phyloP scores from a whole-genome alignment of 2,113 vertebrate species.

The Pelecanoides urinatrix region DNA sequence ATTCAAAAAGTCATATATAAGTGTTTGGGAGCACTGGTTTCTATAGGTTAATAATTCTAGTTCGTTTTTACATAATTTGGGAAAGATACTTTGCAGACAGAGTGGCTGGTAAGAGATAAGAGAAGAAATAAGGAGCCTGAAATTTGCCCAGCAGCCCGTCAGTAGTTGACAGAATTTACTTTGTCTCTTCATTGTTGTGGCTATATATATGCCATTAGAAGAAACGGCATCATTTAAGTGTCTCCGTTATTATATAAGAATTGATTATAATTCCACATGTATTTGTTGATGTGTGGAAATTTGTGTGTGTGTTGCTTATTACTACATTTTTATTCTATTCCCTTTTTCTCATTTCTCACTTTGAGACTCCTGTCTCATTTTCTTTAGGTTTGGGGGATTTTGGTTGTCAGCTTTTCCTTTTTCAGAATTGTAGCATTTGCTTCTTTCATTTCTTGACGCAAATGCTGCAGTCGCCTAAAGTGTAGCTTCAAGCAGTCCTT shows the following conservation, averaged over 20 bases:
- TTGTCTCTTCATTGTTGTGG: background rate
- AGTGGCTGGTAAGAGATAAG: background rate
- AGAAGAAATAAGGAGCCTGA: background rate
- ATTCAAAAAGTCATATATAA: background rate
- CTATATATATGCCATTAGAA: background rate
- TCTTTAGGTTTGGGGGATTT: background rate
- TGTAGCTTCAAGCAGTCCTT: slow-evolving; percentile 6
- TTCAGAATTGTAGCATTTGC: background rate
- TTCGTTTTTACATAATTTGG: background rate
- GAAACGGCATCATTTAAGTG: background rate
- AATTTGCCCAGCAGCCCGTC: background rate
- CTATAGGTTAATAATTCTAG: background rate
- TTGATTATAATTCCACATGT: background rate
- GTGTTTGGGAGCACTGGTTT: background rate
- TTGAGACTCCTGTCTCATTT: background rate
- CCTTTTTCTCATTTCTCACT: background rate
- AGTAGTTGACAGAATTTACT: background rate
- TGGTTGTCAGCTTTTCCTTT: background rate
- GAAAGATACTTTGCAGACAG: background rate
- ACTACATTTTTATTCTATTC: background rate
- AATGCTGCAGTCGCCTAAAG: background rate
- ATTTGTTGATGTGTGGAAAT: background rate
- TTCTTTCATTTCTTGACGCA: slow-evolving; percentile 20
- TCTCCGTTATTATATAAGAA: background rate
- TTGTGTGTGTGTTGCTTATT: background rate